Conservation (phyloP, 1,140 invertebrate species). For the Drosophila lacteicornis region DNA sequence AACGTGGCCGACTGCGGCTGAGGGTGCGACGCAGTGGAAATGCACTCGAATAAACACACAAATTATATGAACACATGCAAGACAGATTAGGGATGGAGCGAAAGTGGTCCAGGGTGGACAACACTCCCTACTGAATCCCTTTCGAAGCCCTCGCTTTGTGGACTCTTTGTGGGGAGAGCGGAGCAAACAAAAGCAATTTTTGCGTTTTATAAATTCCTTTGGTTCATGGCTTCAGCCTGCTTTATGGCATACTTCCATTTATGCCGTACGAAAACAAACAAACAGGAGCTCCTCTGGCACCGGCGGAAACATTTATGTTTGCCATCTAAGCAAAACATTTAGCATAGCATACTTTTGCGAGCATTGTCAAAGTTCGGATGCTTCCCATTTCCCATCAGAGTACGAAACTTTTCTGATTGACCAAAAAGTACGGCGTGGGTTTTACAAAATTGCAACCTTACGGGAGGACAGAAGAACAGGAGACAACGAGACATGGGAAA, state of each 20-base stretch:
- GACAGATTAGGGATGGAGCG: conserved; percentile 42
- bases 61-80: conserved; percentile 79
- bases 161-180: conserved; percentile 26
- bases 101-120: conserved; percentile 17
- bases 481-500: conserved; percentile 41
- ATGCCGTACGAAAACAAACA: conserved; percentile 23
- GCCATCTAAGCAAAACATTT: conserved; percentile 65
- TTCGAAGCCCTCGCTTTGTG: conserved; percentile 13
- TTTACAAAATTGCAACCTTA: conserved; percentile 44
- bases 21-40: conserved; percentile 77
- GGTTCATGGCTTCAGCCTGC: conserved; percentile 33
- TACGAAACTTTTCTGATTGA: conserved; percentile 46
- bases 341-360: conserved; percentile 65
- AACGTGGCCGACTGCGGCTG: conserved; percentile 54
- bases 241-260: conserved; percentile 53
- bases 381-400: conserved; percentile 20
- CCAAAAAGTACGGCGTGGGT: conserved; percentile 24
- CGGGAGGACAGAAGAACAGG: not conserved
- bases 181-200: conserved; percentile 73
- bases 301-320: conserved; percentile 54
- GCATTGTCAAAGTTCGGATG: conserved; percentile 55
- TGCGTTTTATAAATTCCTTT: conserved; percentile 73
- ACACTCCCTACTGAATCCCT: not conserved
- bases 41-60: conserved; percentile 82
- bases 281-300: conserved; percentile 10